Evolutionary conservation across 2,113 vertebrate species (phyloP), one percentile per base, ranked within the genome.

Genomic region (Bujurquina vittata): DNA sequence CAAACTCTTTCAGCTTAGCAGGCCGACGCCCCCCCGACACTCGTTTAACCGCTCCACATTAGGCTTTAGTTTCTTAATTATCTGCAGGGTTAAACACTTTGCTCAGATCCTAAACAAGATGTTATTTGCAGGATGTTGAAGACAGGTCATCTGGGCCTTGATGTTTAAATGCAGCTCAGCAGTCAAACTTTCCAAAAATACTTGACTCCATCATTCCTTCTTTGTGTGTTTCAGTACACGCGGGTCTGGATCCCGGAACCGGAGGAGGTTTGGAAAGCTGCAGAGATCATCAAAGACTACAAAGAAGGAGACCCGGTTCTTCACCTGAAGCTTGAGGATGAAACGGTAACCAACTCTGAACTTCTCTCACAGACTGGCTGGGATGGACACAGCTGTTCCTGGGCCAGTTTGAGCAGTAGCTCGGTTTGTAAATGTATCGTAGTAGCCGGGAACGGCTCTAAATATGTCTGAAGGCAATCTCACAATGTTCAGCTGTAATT

Each of bases 171-270:
- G 14, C 49, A 52, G 49, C 49, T 52, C 49, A 18, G 49, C 49
- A 18, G 17, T 49, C 4, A 6, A 72, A 8, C 63, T 26, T 26
- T 26, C 26, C 26, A 6, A 33, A 33, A 33, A 7, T 33, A 6
- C 3, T 40, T 40, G 43, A 33, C 67, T 72, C 10, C 54, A n/a
- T 46, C 20, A 10, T 72, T 72, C 20, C 26, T 72, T 54, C 46
- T n/a, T 54, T 73, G 31, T 82, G 49, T 80, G 49, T 69, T 60
- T 57, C 92, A 99, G 98, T 96, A 94, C 87, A 98, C 98, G 0
- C 95, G 95, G 91, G 97, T 99, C 83, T 99, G 98, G 98, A 98
- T 99, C 91, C 97, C 98, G 10, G 97, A 99, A 90, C 94, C 96
- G 0, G 96, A 97, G 0, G 97, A 99, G 10, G 98, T 99, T 18